phyloP scores from a whole-genome alignment of 2,888 invertebrate genomes.

The Coenonympha glycerion region DNA sequence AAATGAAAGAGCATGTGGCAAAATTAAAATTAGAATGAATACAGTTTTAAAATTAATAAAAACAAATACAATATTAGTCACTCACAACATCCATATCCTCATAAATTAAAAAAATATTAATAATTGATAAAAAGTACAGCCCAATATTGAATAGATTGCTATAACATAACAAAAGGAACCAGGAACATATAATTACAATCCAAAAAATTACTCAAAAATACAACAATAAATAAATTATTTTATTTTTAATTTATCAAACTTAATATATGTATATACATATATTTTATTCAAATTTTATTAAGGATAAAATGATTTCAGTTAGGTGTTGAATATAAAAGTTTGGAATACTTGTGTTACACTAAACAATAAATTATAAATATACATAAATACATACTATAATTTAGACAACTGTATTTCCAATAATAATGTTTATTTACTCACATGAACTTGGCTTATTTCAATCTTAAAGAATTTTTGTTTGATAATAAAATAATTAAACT shows the following conservation, averaged over 20 bases:
- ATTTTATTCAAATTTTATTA: too few species aligned
- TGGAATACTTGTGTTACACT: too few species aligned
- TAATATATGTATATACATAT: too few species aligned
- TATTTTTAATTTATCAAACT: slow-evolving; percentile 41
- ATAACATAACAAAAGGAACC: slow-evolving; percentile 11
- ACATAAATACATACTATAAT: not conserved
- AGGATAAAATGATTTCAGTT: slow-evolving; percentile 26
- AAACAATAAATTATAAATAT: not conserved
- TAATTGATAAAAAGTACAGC: not conserved
- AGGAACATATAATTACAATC: too few species aligned
- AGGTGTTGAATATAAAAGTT: slow-evolving; percentile 24
- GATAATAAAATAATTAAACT: too few species aligned
- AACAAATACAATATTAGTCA: too few species aligned
- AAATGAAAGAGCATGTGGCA: too few species aligned
- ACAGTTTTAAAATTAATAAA: too few species aligned
- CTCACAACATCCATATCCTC: too few species aligned
- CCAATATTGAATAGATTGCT: slow-evolving; percentile 3
- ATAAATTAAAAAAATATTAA: not conserved
- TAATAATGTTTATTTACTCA: not conserved
- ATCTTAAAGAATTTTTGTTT: too few species aligned
- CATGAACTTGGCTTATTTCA: too few species aligned
- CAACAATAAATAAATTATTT: slow-evolving; percentile 12
- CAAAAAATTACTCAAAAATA: slow-evolving; percentile 1
- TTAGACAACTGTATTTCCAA: slow-evolving; percentile 12
- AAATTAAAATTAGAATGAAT: too few species aligned